These are phyloP conservation scores for Squalus acanthias DNA, from an alignment of 2,797 vertebrate species.

Conservation along the genomic window DNA sequence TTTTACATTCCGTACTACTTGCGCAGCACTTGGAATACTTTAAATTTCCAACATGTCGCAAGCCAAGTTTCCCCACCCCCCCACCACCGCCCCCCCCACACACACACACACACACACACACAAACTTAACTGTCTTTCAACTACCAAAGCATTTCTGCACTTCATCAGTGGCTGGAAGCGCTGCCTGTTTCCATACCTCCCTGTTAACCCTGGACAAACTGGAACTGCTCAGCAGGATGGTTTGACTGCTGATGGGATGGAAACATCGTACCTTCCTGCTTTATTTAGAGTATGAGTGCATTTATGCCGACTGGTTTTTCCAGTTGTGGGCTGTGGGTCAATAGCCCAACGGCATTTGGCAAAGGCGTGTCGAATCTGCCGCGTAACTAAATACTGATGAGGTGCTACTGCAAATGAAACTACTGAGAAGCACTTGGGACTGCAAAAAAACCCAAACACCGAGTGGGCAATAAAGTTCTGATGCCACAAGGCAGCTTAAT, in stretches of 20 bases:
- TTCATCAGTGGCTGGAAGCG: background rate
- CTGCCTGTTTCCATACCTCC: background rate
- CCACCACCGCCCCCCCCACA: background rate
- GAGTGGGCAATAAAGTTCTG: background rate
- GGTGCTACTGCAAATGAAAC: background rate
- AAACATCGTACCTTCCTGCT: background rate
- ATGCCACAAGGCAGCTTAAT: background rate
- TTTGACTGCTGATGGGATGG: background rate
- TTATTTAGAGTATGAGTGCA: background rate
- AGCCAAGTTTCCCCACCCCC: background rate
- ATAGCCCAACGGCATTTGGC: background rate
- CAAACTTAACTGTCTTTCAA: background rate
- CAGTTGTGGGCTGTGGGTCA: background rate
- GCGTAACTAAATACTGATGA: background rate
- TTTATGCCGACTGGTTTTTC: background rate
- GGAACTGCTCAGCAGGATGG: background rate
- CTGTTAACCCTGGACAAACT: constrained; percentile 4
- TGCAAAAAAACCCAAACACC: background rate
- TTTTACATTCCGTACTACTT: constrained; percentile 23
- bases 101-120: background rate
- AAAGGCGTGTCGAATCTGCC: background rate
- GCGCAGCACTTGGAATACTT: constrained; percentile 25
- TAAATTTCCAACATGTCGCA: constrained; percentile 21
- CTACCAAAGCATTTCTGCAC: background rate
- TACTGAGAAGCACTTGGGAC: background rate